phyloP scores from a whole-genome alignment of 2,888 invertebrate genomes.

The Balanococcus diminutus region DNA sequence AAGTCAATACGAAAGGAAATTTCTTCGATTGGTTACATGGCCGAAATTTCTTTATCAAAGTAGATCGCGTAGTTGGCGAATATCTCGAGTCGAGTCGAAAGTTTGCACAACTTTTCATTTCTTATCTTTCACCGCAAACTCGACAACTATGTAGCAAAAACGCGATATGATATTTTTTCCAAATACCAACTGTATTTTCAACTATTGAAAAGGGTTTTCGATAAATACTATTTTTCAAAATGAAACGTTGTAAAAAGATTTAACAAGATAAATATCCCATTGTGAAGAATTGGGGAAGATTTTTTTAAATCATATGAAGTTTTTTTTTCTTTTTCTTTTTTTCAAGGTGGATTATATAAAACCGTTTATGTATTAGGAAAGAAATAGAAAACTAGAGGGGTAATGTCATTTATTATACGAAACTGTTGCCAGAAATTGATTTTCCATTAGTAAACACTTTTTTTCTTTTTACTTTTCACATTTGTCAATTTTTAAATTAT shows the following conservation, averaged over 20 bases:
- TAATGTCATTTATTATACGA: constrained; percentile 34
- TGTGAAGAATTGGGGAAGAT: constrained; percentile 23
- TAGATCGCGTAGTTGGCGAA: constrained; percentile 16
- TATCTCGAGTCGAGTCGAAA: constrained; percentile 17
- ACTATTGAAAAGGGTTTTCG: constrained; percentile 26
- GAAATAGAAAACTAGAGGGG: not conserved
- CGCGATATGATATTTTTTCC: not conserved
- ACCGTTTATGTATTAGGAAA: not conserved
- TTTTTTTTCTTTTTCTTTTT: not conserved
- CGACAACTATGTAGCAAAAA: constrained; percentile 22
- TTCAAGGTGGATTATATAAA: constrained; percentile 12
- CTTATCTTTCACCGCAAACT: constrained; percentile 13
- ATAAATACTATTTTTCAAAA: constrained; percentile 35
- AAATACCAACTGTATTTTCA: constrained; percentile 19
- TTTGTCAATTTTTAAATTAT: not conserved
- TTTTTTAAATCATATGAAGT: constrained; percentile 40
- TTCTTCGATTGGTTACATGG: constrained; percentile 6
- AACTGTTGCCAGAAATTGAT: constrained; percentile 18
- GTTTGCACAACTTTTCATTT: constrained; percentile 28
- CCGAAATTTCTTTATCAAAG: not conserved
- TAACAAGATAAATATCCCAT: constrained; percentile 32
- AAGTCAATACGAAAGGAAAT: constrained; percentile 37
- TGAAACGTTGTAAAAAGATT: constrained; percentile 33
- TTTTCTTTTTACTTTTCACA: not conserved
- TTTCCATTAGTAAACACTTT: constrained; percentile 23